Conservation (phyloP, 2,113 vertebrate species). For the Dicrurus megarhynchus region DNA sequence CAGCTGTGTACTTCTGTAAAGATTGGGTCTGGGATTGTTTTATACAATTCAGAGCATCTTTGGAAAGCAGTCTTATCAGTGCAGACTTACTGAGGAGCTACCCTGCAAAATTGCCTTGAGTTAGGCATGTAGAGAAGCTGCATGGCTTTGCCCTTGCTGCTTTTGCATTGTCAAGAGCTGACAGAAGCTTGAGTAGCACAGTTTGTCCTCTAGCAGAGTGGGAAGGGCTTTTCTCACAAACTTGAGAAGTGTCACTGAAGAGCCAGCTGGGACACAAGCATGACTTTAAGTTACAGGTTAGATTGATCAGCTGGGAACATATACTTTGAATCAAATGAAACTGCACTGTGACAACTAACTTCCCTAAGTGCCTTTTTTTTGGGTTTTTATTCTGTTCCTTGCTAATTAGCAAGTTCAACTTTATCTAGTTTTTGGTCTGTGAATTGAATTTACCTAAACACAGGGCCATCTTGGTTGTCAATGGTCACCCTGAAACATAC, state of each 20-base stretch:
- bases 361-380: background rate
- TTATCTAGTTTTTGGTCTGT: background rate
- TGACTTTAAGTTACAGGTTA: background rate
- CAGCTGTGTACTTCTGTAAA: background rate
- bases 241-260: background rate
- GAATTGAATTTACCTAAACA: background rate
- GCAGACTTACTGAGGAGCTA: background rate
- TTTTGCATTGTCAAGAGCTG: background rate
- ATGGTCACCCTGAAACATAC: background rate
- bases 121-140: background rate
- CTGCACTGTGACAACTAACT: background rate
- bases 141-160: rapidly evolving
- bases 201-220: background rate
- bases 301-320: background rate
- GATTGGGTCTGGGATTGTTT: background rate
- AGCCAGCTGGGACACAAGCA: background rate
- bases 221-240: background rate
- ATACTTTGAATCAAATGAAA: background rate
- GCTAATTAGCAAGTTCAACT: background rate
- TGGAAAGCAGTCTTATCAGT: background rate
- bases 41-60: background rate
- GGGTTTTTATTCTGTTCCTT: background rate
- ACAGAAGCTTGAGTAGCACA: background rate
- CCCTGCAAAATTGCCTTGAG: background rate
- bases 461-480: background rate